These are phyloP conservation scores for Caenorhabditis sp. DNA, from an alignment of 2,888 invertebrate genomes.

Conservation along the genomic window DNA sequence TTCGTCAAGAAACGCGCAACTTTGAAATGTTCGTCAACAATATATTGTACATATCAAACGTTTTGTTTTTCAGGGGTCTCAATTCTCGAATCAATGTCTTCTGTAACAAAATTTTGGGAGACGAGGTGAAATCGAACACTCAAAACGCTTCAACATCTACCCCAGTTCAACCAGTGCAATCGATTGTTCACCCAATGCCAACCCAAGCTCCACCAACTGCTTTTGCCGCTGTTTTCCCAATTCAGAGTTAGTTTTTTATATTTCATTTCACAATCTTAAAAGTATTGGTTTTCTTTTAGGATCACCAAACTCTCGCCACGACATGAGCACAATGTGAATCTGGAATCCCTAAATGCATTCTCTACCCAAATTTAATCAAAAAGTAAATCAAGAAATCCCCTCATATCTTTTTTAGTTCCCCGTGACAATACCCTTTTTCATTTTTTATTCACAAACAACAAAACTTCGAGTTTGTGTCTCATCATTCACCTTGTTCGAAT, in stretches of 20 bases:
- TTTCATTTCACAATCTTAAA: neutral
- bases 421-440: neutral
- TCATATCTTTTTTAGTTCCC: no score
- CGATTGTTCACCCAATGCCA: constrained; percentile 9
- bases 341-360: neutral
- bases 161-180: neutral
- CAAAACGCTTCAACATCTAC: neutral
- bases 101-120: neutral
- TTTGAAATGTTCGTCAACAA: neutral
- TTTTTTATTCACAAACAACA: neutral
- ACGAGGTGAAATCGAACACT: neutral
- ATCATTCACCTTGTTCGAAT: neutral
- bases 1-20: neutral
- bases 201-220: neutral
- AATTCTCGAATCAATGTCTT: constrained; percentile 1
- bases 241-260: constrained; percentile 10
- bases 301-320: neutral
- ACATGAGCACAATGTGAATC: constrained; percentile 3
- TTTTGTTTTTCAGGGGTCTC: neutral
- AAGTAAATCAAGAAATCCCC: no score
- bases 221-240: constrained; percentile 31
- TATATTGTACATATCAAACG: no score
- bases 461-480: neutral
- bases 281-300: neutral
- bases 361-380: no score